phyloP scores from a whole-genome alignment of 2,113 vertebrate species.

The Corydoras sp. region DNA sequence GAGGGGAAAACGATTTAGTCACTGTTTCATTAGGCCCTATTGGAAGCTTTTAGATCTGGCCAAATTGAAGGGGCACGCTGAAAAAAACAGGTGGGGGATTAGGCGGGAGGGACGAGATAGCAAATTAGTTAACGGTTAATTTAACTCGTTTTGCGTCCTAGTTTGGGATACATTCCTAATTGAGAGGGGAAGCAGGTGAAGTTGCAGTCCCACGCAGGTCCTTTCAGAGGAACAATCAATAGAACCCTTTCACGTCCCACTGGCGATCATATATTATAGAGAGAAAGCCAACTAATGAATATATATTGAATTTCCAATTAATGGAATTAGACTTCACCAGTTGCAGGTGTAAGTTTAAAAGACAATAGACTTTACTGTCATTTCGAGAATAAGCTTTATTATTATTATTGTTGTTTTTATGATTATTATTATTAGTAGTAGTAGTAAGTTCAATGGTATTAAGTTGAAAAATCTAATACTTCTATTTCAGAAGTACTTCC shows the following conservation, averaged over 20 bases:
- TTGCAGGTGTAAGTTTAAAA: constrained; percentile 86
- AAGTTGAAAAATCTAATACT: too few species aligned
- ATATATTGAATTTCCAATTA: constrained; percentile 91
- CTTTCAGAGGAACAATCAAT: constrained; percentile 90
- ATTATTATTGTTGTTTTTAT: too few species aligned
- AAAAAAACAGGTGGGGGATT: constrained; percentile 80
- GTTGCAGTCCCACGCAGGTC: constrained; percentile 86
- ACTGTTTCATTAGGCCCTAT: constrained; percentile 97
- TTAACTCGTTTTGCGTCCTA: constrained; percentile 96
- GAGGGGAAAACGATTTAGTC: constrained; percentile 80
- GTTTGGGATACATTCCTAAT: constrained; percentile 99
- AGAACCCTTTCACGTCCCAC: constrained; percentile 81
- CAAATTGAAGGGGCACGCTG: constrained; percentile 89
- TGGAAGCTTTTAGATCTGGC: constrained; percentile 97
- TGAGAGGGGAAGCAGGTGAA: constrained; percentile 99
- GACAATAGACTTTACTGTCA: constrained; percentile 68
- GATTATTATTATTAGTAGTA: too few species aligned
- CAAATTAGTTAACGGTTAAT: constrained; percentile 98
- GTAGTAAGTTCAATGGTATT: too few species aligned
- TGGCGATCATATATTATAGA: constrained; percentile 87
- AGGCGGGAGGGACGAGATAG: constrained; percentile 83
- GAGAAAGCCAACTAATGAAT: constrained; percentile 92
- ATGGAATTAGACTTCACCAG: constrained; percentile 84
- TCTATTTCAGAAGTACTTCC: too few species aligned
- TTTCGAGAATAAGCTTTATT: constrained; percentile 53